Evolutionary conservation across 2,113 vertebrate species (phyloP), one percentile per base, ranked within the genome.

Genomic region (Anguilla rostrata): DNA sequence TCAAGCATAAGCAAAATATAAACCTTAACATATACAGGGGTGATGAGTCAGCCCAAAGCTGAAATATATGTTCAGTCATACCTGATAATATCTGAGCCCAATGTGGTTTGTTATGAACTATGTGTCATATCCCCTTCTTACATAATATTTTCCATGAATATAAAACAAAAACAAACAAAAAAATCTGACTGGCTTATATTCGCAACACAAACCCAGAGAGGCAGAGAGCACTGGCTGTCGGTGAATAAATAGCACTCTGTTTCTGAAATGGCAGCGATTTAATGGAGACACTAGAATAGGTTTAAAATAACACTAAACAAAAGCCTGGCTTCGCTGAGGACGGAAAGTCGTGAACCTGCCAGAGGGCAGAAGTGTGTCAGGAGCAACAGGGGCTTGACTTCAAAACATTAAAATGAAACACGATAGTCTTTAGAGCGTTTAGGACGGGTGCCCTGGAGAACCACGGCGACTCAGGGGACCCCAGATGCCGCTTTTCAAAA

Each of bases 391-490:
- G 91, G 91, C 89, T 34, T 87, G 84, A 91, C 81, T 92, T 94
- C 87, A 91, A 92, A 94, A 93, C 91, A 92, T 90, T 94, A 92
- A 94, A 92, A 91, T 90, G 90, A 95, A 95, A 91, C 82, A 82
- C 84, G 88, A 89, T 93, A 91, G 92, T 79, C 93, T 94, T 93
- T 93, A 90, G 94, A 92, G 89, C 29, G 71, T 83, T 46, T 82
- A 20, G 46, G 53, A 84, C 78, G 82, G 84, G 80, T 90, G 82
- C 49, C 89, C 94, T 88, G 91, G 92, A 95, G 93, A 93, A 89
- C 79, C 90, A n/a, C 60, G 34, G 92, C 84, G 90, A 86, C 90
- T 92, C 90, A 92, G 88, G 94, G 93, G 91, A 86, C 46, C 22
- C 34, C 63, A 18, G 15, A n/a, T n/a, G n/a, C n/a, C n/a, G n/a